Evolutionary conservation across 2,113 vertebrate species (phyloP).

Genomic region (Callorhinus ursinus): DNA sequence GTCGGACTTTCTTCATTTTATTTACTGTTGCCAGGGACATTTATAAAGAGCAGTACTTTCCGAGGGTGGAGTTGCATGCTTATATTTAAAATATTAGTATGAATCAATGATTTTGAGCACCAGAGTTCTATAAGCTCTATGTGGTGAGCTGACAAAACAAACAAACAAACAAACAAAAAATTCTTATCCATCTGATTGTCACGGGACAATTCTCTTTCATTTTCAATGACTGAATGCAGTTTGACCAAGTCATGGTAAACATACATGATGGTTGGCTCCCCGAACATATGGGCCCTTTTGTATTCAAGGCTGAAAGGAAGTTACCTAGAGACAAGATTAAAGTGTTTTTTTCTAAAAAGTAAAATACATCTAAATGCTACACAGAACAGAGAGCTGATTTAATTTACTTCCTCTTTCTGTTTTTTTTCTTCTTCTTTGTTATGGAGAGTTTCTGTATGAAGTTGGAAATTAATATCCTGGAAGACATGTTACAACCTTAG

Average conservation of each 20-base stretch:
- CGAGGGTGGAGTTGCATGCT: neutral
- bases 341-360: neutral
- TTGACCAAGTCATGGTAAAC: neutral
- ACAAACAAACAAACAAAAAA: neutral
- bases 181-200: neutral
- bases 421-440: neutral
- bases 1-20: neutral
- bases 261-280: neutral
- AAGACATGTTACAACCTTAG: neutral
- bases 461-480: neutral
- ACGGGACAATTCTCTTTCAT: neutral
- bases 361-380: neutral
- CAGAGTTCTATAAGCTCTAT: neutral
- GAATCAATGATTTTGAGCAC: neutral
- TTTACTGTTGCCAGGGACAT: neutral
- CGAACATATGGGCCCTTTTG: neutral
- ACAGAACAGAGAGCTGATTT: neutral
- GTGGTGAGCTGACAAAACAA: neutral
- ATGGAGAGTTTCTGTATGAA: neutral
- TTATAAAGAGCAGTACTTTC: neutral
- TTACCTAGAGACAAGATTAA: neutral
- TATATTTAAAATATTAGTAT: constrained; percentile 8
- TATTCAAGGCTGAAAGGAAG: neutral
- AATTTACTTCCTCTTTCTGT: constrained; percentile 42
- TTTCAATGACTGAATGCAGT: neutral